A percentile compares a stretch with the other conserved stretches of the same genome.
Conservation (phyloP, 2,888 invertebrate species). For the Drosophila eohydei region DNA sequence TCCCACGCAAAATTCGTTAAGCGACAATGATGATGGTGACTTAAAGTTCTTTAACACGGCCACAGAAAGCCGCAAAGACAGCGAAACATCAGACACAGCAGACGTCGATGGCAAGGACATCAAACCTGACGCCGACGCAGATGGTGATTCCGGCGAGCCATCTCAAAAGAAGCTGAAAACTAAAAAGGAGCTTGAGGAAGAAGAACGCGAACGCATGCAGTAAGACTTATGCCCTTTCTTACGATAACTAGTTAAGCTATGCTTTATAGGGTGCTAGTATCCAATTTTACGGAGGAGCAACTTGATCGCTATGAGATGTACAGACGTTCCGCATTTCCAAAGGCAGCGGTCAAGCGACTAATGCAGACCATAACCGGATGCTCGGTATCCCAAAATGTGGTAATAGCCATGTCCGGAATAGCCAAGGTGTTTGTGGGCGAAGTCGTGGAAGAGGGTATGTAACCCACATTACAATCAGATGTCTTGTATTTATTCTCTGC, state of each 20-base stretch:
- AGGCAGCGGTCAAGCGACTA: conserved; percentile 97
- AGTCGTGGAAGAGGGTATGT: conserved; percentile 98
- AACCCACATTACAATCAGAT: not conserved
- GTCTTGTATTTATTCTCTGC: not conserved
- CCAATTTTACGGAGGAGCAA: conserved; percentile 99
- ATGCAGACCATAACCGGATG: conserved; percentile 99
- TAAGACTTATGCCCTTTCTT: conserved; percentile 83
- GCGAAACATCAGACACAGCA: conserved; percentile 55
- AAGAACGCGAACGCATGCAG: conserved; percentile 98
- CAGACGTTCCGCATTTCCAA: conserved; percentile 97
- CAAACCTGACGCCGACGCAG: conserved; percentile 42
- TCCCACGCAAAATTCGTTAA: conserved; percentile 67
- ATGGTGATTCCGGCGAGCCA: conserved; percentile 65
- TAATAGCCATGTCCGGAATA: conserved; percentile 99
- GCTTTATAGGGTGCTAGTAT: conserved; percentile 93
- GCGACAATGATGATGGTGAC: conserved; percentile 75
- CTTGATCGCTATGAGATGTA: conserved; percentile 99
- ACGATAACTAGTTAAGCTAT: not conserved
- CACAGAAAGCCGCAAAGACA: conserved; percentile 55
- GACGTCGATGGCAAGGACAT: conserved; percentile 39
- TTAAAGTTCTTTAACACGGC: conserved; percentile 76
- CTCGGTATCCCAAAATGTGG: conserved; percentile 98
- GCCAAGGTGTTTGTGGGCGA: conserved; percentile 99
- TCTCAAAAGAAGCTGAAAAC: conserved; percentile 88
- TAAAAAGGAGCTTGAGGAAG: conserved; percentile 95